These are phyloP conservation scores for Steromphala cineraria DNA, from an alignment of 2,888 invertebrate species.

Conservation along the genomic window DNA sequence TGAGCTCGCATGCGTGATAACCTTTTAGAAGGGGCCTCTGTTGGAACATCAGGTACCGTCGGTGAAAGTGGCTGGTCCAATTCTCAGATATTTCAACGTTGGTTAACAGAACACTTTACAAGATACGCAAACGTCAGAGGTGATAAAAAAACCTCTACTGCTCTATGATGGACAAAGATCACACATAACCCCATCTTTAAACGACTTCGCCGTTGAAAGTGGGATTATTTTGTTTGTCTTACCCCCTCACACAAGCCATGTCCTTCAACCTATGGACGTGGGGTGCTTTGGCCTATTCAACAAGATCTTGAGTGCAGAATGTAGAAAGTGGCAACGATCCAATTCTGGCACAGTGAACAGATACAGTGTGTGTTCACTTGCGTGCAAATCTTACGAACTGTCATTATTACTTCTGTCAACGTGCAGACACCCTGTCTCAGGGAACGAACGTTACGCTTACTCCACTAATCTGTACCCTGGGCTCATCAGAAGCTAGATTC, in stretches of 20 bases:
- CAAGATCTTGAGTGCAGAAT: not conserved
- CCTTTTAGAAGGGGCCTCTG: constrained; percentile 31
- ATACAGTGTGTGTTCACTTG: too few species aligned
- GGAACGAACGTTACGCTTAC: too few species aligned
- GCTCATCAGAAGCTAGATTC: too few species aligned
- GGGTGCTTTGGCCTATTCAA: not conserved
- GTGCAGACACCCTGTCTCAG: too few species aligned
- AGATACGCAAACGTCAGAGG: not conserved
- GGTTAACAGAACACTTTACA: not conserved
- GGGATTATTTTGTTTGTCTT: not conserved
- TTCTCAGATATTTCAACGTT: not conserved
- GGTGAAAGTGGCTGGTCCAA: not conserved
- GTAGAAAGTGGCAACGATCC: not conserved
- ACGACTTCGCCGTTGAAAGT: not conserved
- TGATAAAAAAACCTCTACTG: not conserved
- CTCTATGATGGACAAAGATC: not conserved
- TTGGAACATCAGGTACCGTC: not conserved
- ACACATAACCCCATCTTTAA: not conserved
- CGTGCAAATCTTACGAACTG: too few species aligned
- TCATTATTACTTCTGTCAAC: too few species aligned
- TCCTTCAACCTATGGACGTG: not conserved
- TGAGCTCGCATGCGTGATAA: constrained; percentile 14
- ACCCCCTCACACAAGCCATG: not conserved
- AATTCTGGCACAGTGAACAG: too few species aligned
- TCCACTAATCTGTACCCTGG: too few species aligned